Percentiles rank a stretch among this genome's conserved stretches.
Conservation (phyloP, 2,888 invertebrate species). For the Platycheirus rosarum region DNA sequence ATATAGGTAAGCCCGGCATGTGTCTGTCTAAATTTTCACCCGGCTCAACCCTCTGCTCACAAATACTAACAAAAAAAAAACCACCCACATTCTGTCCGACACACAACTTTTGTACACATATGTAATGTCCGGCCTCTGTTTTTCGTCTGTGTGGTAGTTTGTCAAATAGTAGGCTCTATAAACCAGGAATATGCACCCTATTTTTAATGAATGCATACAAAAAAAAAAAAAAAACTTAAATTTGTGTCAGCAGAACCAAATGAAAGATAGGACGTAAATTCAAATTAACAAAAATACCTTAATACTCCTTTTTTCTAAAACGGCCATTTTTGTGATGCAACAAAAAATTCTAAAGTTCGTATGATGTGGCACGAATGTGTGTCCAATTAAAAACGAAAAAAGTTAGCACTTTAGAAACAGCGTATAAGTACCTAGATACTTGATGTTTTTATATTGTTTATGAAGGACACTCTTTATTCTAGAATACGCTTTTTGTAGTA, state of each 20-base stretch:
- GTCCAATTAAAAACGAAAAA: conserved; percentile 61
- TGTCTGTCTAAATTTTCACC: conserved; percentile 34
- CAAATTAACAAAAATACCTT: background rate
- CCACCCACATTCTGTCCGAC: conserved; percentile 44
- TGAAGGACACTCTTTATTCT: conserved; percentile 70
- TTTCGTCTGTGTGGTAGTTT: conserved; percentile 14
- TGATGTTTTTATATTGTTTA: conserved; percentile 34
- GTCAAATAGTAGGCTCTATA: background rate
- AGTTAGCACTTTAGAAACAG: conserved; percentile 34
- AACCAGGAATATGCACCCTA: conserved; percentile 23
- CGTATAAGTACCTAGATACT: background rate
- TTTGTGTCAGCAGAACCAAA: conserved; percentile 53
- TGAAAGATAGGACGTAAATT: conserved; percentile 34
- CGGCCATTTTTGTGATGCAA: conserved; percentile 11
- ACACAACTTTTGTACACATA: conserved; percentile 60
- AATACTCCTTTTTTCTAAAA: background rate
- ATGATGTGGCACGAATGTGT: conserved; percentile 13
- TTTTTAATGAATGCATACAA: conserved; percentile 40
- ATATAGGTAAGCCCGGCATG: background rate
- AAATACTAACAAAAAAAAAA: no score
- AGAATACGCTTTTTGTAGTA: conserved; percentile 34
- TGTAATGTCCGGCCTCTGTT: conserved; percentile 40
- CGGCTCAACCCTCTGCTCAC: conserved; percentile 27
- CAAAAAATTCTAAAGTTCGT: conserved; percentile 4
- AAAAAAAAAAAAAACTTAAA: conserved; percentile 14